These are phyloP conservation scores for Coelopa frigida DNA, from an alignment of 1,140 invertebrate species.

Conservation along the genomic window DNA sequence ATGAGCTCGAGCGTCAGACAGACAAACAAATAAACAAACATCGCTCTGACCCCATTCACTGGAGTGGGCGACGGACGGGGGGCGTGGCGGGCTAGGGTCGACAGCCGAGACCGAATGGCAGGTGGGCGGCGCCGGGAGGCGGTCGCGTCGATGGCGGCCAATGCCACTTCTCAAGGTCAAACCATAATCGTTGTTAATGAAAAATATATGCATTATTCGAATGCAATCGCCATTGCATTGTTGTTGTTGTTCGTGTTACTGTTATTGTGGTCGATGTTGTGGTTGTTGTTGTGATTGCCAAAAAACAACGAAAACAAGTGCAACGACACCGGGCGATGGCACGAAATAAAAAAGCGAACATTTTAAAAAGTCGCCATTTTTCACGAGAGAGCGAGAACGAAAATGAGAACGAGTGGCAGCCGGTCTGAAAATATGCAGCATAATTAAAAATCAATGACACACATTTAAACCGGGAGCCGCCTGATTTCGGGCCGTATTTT, in stretches of 20 bases:
- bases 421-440: constrained; percentile 8
- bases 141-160: constrained; percentile 35
- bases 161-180: constrained; percentile 36
- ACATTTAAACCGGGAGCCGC: constrained; percentile 13
- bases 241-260: not conserved
- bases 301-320: not conserved
- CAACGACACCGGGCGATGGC: not conserved
- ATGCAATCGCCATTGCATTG: no score
- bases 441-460: constrained; percentile 43
- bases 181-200: constrained; percentile 43
- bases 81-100: no score
- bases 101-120: no score
- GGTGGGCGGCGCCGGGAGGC: no score
- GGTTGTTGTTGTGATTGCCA: constrained; percentile 5
- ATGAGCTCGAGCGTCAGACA: constrained; percentile 12
- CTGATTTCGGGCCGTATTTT: not conserved
- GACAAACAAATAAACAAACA: no score
- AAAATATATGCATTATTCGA: no score
- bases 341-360: not conserved
- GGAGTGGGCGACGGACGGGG: no score
- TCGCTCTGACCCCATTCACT: constrained; percentile 35
- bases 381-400: no score
- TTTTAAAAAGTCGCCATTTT: no score
- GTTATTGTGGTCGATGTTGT: constrained; percentile 3
- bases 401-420: no score